Percentiles rank a stretch among this genome's conserved stretches.
These are phyloP conservation scores for Monarcha castaneiventris DNA, from an alignment of 2,113 vertebrate genomes.

Conservation along the genomic window DNA sequence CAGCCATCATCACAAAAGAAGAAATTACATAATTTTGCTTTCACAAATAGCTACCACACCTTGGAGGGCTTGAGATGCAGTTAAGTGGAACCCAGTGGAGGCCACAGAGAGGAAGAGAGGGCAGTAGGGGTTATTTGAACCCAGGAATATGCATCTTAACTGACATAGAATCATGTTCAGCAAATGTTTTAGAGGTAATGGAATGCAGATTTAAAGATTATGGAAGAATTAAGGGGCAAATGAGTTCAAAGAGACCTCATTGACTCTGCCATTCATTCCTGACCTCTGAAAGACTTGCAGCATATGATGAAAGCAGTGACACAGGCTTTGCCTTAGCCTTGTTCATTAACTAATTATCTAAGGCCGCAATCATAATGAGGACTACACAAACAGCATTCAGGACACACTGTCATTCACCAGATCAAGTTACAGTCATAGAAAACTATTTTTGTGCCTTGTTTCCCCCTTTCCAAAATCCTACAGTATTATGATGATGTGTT, in stretches of 20 bases:
- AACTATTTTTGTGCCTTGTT: constrained; percentile 16
- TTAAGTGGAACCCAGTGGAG: not conserved
- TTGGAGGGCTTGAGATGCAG: not conserved
- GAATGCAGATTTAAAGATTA: constrained; percentile 40
- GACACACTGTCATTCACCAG: not conserved
- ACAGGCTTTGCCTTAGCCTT: not conserved
- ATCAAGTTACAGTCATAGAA: constrained; percentile 18
- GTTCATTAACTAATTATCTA: constrained; percentile 37
- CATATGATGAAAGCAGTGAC: constrained; percentile 27
- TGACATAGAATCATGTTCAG: not conserved
- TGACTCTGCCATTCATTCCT: constrained; percentile 42
- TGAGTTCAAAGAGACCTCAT: constrained; percentile 49
- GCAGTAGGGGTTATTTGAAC: constrained; percentile 7
- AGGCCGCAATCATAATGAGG: not conserved
- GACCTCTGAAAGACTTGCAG: constrained; percentile 15
- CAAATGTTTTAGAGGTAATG: constrained; percentile 31
- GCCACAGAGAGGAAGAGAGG: not conserved
- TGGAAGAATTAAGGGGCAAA: constrained; percentile 14
- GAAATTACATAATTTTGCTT: not conserved
- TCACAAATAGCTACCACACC: not conserved
- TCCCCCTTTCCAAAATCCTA: not conserved
- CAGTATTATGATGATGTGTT: constrained; percentile 16
- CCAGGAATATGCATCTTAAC: not conserved
- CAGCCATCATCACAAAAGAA: not conserved
- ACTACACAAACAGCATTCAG: constrained; percentile 31